Conservation (phyloP, 64 coral and sea anemone species). For the Porites lutea region DNA sequence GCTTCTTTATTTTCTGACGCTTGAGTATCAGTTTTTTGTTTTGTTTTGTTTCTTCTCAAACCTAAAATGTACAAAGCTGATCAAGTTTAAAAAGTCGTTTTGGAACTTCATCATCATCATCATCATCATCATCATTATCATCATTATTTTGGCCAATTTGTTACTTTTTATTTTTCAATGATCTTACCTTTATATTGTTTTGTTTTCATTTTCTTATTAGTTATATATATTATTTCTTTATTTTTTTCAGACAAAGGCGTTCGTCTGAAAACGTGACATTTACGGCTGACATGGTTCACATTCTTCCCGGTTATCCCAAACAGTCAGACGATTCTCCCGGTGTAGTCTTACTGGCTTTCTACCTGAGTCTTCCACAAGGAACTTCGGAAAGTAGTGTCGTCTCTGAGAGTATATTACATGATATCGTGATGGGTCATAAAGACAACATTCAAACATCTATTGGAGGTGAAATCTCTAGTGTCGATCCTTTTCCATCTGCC, state of each 20-base stretch:
- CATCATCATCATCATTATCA: too few species aligned
- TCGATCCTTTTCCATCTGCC: background rate
- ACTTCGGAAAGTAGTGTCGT: background rate
- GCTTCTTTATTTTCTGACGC: too few species aligned
- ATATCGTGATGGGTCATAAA: background rate
- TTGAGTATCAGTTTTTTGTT: too few species aligned
- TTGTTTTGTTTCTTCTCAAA: too few species aligned
- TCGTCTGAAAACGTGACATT: background rate
- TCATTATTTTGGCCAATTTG: too few species aligned
- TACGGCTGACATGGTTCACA: constrained; percentile 16
- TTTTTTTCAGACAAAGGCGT: background rate
- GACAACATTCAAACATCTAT: background rate
- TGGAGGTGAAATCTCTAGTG: background rate
- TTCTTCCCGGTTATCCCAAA: constrained; percentile 31
- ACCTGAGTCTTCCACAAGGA: background rate
- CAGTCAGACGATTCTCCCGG: background rate
- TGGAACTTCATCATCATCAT: too few species aligned
- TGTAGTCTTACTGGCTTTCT: background rate
- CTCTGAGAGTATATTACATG: background rate
- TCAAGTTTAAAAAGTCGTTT: too few species aligned
- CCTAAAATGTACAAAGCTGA: too few species aligned
- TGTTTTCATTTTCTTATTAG: too few species aligned
- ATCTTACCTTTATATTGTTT: too few species aligned
- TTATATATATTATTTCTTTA: too few species aligned
- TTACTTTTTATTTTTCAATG: too few species aligned